Evolutionary conservation across 2,888 invertebrate species (phyloP), one percentile per base, ranked within the genome.

Genomic region (Helleia helle): DNA sequence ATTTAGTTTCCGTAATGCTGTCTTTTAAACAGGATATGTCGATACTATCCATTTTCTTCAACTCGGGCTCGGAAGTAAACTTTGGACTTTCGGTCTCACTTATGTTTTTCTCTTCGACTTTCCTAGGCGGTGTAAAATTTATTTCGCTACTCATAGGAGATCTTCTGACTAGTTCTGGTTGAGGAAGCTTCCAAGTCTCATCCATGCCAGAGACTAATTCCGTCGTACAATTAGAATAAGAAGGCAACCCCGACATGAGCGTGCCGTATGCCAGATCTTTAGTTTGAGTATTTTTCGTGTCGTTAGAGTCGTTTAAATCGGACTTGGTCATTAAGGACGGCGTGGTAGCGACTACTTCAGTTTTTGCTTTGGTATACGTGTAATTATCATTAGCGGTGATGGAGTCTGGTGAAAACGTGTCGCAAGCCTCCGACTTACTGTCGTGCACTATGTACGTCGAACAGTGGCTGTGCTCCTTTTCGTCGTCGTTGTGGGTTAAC

Each of bases 401-500:
- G 1, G 84, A 83, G 48, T 84, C 83, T 0, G 80, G 77, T 0
- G 81, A 73, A 55, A 81, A 81, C 0, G 72, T 72, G 14, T 76
- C 81, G 43, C 71, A 66, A 7, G 58, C 56, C 26, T 80, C 79
- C 0, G 83, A 80, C 44, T 71, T 72, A 52, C 71, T 73, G 30
- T 80, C 83, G 54, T 80, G 72, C 7, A 81, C 62, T 27, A 81
- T 73, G 52, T 81, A 83, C 0, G 84, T 83, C 1, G 80, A 77
- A 37, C 76, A 72, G 44, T 66, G 76, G 43, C 80, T 80, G 2
- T 50, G 46, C 42, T 75, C 79, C 38, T 66, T 70, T 2, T 73
- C 76, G 1, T 81, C 80, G 1, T 77, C 81, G 43, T 80, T 62
- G 40, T 75, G 72, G 1, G 77, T 81, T 0, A 84, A 57, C 1